A percentile compares a stretch with the other conserved stretches of the same genome.
phyloP scores from a whole-genome alignment of 2,113 vertebrate genomes.

The Amazona vittata region DNA sequence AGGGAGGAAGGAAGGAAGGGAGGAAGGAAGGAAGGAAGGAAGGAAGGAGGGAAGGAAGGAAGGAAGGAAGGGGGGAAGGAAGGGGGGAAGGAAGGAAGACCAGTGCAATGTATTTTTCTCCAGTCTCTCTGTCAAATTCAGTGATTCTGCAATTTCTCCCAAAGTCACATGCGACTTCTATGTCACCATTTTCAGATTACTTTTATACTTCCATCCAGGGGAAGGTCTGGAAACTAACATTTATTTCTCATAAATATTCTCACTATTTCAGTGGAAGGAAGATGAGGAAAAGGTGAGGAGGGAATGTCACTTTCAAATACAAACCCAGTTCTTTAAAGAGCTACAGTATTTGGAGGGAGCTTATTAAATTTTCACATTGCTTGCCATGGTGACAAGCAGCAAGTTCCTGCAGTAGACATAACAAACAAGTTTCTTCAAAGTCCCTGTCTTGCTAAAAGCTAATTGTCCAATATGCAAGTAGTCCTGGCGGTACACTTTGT shows the following conservation, averaged over 20 bases:
- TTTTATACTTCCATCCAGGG: neutral
- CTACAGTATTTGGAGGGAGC: neutral
- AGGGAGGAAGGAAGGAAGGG: neutral
- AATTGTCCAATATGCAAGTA: neutral
- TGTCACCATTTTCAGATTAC: neutral
- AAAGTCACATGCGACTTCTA: neutral
- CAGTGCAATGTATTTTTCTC: neutral
- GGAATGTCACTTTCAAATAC: neutral
- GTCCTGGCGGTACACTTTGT: neutral
- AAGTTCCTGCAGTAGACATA: neutral
- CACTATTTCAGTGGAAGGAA: neutral
- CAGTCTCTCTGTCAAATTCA: neutral
- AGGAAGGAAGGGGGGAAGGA: neutral
- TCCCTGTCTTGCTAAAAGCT: neutral
- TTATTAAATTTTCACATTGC: neutral
- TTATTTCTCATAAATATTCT: neutral
- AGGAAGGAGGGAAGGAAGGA: neutral
- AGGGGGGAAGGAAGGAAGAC: neutral
- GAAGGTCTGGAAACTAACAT: neutral
- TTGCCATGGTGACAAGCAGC: neutral
- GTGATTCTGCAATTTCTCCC: neutral
- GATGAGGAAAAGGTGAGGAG: neutral
- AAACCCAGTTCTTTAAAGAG: neutral
- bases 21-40: neutral
- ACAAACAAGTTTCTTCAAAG: neutral